A percentile compares a stretch with the other conserved stretches of the same genome.
Conservation (phyloP, 2,797 vertebrate genomes). For the Pseudochirops corinnae region DNA sequence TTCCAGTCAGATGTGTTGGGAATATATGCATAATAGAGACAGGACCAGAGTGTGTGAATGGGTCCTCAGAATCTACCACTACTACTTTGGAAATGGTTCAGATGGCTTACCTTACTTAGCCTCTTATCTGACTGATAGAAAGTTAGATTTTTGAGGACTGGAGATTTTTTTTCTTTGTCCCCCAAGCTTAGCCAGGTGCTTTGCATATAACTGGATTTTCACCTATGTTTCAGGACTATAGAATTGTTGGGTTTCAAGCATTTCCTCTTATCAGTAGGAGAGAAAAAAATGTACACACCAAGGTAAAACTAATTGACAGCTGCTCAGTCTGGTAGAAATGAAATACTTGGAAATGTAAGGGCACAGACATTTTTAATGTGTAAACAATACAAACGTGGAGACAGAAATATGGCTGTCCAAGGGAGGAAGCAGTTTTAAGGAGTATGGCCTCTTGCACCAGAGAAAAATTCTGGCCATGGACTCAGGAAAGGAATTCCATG, state of each 20-base stretch:
- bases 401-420: background rate
- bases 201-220: background rate
- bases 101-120: background rate
- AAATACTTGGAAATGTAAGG: background rate
- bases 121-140: background rate
- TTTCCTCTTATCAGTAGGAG: background rate
- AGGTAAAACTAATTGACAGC: background rate
- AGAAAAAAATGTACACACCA: background rate
- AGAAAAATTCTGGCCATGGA: background rate
- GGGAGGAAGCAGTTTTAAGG: background rate
- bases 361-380: background rate
- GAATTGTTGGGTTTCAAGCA: background rate
- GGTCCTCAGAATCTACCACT: background rate
- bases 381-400: background rate
- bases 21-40: background rate
- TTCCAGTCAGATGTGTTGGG: background rate
- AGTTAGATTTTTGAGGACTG: background rate
- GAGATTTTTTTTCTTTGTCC: background rate
- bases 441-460: background rate
- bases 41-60: background rate
- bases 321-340: background rate
- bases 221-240: background rate
- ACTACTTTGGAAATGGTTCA: background rate
- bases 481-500: background rate
- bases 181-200: background rate